Evolutionary conservation across 2,113 vertebrate genomes (phyloP).

Genomic region (Aldabrachelys gigantea): DNA sequence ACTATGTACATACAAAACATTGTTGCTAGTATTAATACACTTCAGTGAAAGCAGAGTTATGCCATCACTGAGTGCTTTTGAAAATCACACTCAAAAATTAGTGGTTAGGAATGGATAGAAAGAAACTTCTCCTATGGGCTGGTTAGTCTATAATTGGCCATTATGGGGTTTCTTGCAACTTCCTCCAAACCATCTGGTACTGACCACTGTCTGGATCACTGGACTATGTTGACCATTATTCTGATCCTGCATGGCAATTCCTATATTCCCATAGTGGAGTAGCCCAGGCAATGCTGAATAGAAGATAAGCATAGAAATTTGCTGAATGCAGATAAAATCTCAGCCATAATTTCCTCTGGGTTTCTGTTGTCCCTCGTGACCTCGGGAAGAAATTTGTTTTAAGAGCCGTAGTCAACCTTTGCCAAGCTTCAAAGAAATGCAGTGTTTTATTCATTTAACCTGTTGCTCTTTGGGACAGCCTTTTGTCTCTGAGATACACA

Average conservation of each 20-base stretch:
- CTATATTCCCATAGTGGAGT: rapidly evolving
- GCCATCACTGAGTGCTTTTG: rapidly evolving
- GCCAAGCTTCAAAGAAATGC: neutral
- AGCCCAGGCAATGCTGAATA: neutral
- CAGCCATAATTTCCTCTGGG: neutral
- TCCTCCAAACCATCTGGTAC: neutral
- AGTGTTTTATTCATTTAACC: neutral
- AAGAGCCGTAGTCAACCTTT: neutral
- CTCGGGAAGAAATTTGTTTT: neutral
- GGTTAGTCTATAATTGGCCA: neutral
- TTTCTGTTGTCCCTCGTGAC: neutral
- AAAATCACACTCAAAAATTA: rapidly evolving
- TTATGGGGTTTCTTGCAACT: neutral
- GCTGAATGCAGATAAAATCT: neutral
- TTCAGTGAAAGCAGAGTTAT: neutral
- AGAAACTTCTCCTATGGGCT: neutral
- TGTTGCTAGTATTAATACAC: neutral
- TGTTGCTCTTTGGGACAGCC: rapidly evolving
- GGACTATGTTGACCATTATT: neutral
- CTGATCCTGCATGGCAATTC: neutral
- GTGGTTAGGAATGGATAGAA: neutral
- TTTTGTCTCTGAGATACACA: neutral
- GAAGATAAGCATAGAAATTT: neutral
- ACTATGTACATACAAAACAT: neutral
- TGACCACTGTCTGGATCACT: neutral